phyloP scores from a whole-genome alignment of 1,140 invertebrate genomes.

The Zaprionus taronus region DNA sequence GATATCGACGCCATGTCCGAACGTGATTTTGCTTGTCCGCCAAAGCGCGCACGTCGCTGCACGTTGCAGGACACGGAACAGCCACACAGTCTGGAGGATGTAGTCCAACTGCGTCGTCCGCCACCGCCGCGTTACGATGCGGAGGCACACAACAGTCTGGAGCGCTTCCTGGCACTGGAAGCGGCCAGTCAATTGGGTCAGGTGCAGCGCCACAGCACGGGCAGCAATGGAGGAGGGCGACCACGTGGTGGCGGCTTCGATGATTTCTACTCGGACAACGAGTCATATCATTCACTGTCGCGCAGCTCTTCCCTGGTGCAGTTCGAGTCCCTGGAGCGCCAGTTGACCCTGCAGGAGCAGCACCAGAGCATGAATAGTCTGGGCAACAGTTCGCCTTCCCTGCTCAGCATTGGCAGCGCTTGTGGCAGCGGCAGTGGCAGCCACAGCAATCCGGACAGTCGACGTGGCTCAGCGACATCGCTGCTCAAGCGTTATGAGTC shows the following conservation, averaged over 20 bases:
- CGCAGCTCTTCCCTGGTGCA: slow-evolving; percentile 91
- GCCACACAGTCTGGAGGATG: slow-evolving; percentile 58
- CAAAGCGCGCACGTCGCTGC: slow-evolving; percentile 89
- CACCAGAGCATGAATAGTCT: slow-evolving; percentile 67
- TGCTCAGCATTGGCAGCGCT: slow-evolving; percentile 72
- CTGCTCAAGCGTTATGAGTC: slow-evolving; percentile 77
- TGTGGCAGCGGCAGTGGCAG: slow-evolving; percentile 64
- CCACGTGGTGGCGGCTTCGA: slow-evolving; percentile 71
- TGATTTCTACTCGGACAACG: slow-evolving; percentile 85
- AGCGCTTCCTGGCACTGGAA: slow-evolving; percentile 67
- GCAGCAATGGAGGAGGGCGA: slow-evolving; percentile 60
- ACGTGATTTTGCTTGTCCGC: slow-evolving; percentile 91
- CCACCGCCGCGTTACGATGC: slow-evolving; percentile 45
- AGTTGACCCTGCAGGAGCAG: slow-evolving; percentile 75
- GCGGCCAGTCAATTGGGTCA: slow-evolving; percentile 33
- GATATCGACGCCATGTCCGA: slow-evolving; percentile 88
- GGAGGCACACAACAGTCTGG: slow-evolving; percentile 64
- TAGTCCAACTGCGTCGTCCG: slow-evolving; percentile 64
- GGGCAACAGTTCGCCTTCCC: slow-evolving; percentile 83
- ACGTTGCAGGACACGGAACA: slow-evolving; percentile 76
- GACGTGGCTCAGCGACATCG: slow-evolving; percentile 63
- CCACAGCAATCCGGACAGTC: slow-evolving; percentile 70
- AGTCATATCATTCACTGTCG: slow-evolving; percentile 86
- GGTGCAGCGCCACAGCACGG: slow-evolving; percentile 60
- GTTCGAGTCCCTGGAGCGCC: slow-evolving; percentile 89